Percentiles rank a stretch among this genome's conserved stretches.
Conservation (phyloP, 2,113 vertebrate species). For the Tringa solitaria region DNA sequence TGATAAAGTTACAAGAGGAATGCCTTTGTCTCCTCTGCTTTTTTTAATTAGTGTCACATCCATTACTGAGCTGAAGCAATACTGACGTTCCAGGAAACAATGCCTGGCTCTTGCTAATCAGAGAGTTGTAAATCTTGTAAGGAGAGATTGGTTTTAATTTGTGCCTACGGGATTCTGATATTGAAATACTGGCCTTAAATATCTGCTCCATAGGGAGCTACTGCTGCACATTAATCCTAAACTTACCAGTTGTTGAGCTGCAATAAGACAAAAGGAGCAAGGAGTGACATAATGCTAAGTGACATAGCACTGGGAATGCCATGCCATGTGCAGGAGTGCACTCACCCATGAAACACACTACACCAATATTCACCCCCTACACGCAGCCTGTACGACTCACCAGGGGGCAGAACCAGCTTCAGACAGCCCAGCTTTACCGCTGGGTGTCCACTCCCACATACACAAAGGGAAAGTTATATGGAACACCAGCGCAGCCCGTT, state of each 20-base stretch:
- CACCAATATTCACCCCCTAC: neutral
- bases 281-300: neutral
- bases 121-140: neutral
- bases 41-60: slow-evolving; percentile 11
- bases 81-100: neutral
- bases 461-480: neutral
- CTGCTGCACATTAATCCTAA: neutral
- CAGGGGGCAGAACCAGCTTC: neutral
- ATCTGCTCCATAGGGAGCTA: neutral
- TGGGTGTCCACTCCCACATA: neutral
- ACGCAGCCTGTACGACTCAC: neutral
- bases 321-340: neutral
- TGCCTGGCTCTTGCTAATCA: neutral
- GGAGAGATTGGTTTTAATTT: neutral
- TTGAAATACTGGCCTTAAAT: neutral
- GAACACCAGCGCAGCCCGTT: neutral
- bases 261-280: neutral
- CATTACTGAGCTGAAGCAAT: neutral
- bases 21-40: neutral
- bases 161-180: neutral
- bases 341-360: neutral
- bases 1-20: neutral
- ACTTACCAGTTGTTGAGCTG: neutral
- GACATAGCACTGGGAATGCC: neutral
- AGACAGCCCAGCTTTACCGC: neutral